phyloP scores from a whole-genome alignment of 2,888 invertebrate genomes.

The Plagodis dolabraria region DNA sequence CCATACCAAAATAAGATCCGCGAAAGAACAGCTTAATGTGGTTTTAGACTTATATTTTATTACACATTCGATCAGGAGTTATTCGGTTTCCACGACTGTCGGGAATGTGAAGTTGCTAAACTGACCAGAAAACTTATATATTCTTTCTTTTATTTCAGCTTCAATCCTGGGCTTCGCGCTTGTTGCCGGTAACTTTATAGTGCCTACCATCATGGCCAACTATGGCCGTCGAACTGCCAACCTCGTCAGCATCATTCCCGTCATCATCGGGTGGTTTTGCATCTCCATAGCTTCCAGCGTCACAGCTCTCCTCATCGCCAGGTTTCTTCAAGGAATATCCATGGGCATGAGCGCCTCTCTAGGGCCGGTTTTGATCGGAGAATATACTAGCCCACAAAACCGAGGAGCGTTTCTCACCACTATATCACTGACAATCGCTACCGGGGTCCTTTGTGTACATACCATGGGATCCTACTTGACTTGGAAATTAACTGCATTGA shows the following conservation, averaged over 20 bases:
- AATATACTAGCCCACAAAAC: slow-evolving; percentile 78
- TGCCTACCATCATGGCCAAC: slow-evolving; percentile 76
- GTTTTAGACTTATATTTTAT: no score
- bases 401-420: slow-evolving; percentile 83
- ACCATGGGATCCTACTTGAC: slow-evolving; percentile 80
- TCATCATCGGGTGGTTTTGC: neutral
- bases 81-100: no score
- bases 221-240: neutral
- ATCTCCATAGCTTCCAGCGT: neutral
- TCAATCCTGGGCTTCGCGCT: slow-evolving; percentile 64
- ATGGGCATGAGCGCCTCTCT: neutral
- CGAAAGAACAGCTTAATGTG: no score
- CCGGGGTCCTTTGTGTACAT: slow-evolving; percentile 84
- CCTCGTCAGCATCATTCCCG: neutral
- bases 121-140: neutral
- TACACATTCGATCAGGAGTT: no score
- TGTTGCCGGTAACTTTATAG: slow-evolving; percentile 61
- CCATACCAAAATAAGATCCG: no score
- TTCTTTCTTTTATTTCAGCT: slow-evolving; percentile 50
- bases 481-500: slow-evolving; percentile 80
- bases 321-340: neutral
- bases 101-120: no score
- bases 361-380: slow-evolving; percentile 70
- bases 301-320: neutral
- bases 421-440: slow-evolving; percentile 80